phyloP scores from a whole-genome alignment of 2,797 vertebrate genomes.

The Botia kubotai region DNA sequence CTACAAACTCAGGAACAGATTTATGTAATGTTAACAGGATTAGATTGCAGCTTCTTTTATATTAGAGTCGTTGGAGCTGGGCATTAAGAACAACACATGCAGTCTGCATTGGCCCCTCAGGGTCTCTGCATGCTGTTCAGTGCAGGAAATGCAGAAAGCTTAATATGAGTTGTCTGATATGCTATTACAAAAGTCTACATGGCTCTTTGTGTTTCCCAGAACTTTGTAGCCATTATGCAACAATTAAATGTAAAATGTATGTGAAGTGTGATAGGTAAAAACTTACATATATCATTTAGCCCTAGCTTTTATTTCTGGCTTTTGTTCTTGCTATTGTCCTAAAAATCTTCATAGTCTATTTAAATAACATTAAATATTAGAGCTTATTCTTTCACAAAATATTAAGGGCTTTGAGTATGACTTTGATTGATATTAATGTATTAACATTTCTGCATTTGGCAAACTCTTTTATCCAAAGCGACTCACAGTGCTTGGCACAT shows the following conservation, averaged over 20 bases:
- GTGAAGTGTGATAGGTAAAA: neutral
- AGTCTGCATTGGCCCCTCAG: neutral
- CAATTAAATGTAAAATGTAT: neutral
- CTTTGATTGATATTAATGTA: neutral
- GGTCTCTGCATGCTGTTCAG: neutral
- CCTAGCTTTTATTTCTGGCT: neutral
- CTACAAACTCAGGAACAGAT: neutral
- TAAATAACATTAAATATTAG: neutral
- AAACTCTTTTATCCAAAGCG: neutral
- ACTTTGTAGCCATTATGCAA: neutral
- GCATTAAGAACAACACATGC: neutral
- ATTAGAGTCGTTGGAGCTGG: neutral
- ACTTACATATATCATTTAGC: neutral
- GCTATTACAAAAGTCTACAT: neutral
- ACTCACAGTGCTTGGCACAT: no score
- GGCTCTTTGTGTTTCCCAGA: neutral
- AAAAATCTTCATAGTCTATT: neutral
- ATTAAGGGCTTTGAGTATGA: neutral
- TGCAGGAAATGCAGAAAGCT: neutral
- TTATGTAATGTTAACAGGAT: slow-evolving; percentile 3
- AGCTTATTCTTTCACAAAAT: neutral
- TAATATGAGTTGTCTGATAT: neutral
- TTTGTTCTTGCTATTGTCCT: no score
- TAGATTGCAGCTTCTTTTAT: neutral
- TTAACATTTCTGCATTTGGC: neutral